Evolutionary conservation across 1,140 invertebrate species (phyloP).

Genomic region (Ceratina japonica): DNA sequence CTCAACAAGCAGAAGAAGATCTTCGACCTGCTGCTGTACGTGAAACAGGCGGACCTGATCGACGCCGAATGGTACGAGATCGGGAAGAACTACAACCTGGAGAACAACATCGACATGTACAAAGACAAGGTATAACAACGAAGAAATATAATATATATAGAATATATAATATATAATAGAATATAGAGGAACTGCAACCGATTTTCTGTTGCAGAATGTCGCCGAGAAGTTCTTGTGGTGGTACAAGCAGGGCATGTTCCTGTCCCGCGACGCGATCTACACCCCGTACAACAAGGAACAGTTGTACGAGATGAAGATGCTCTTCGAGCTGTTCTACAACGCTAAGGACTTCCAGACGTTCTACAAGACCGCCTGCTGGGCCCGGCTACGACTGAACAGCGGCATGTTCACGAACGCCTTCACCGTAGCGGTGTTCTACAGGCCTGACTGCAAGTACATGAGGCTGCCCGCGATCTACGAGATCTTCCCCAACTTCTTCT

Average conservation of each 20-base stretch:
- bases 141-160: too few relatives aligned
- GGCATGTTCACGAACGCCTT: conserved; percentile 84
- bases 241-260: conserved; percentile 80
- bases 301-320: conserved; percentile 81
- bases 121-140: conserved; percentile 65
- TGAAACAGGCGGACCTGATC: conserved; percentile 80
- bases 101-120: conserved; percentile 79
- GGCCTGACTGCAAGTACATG: conserved; percentile 82
- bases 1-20: conserved; percentile 82
- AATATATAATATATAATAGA: too few relatives aligned
- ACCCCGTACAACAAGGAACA: conserved; percentile 82
- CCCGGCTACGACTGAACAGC: conserved; percentile 82
- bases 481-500: conserved; percentile 84
- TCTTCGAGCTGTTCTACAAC: conserved; percentile 85
- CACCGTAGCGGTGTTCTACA: conserved; percentile 82
- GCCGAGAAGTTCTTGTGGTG: conserved; percentile 82
- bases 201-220: conserved; percentile 75
- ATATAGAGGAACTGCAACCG: too few relatives aligned
- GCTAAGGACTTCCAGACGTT: conserved; percentile 81
- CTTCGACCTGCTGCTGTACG: conserved; percentile 82
- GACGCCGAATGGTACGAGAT: conserved; percentile 78
- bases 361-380: conserved; percentile 78
- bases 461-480: conserved; percentile 84
- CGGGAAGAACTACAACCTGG: conserved; percentile 80
- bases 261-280: conserved; percentile 82